A percentile compares a stretch with the other conserved stretches of the same genome.
phyloP scores from a whole-genome alignment of 2,113 vertebrate genomes.

The Suncus etruscus region DNA sequence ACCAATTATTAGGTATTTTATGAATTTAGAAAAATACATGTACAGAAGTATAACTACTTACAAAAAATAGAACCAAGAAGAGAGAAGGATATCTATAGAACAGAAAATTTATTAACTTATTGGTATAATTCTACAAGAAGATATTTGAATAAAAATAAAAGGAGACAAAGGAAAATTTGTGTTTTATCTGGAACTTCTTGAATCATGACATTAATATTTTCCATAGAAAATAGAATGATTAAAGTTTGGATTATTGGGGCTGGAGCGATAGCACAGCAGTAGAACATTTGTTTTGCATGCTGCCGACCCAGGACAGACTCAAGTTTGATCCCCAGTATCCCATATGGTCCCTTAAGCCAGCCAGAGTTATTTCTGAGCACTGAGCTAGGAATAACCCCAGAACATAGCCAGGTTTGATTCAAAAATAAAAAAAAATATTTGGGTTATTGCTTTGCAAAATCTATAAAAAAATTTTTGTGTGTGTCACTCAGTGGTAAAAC shows the following conservation, averaged over 20 bases:
- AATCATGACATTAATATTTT: neutral
- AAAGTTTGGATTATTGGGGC: neutral
- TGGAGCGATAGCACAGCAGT: no score
- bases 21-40: neutral
- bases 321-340: no score
- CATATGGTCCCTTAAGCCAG: no score
- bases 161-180: neutral
- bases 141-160: neutral
- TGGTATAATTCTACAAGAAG: neutral
- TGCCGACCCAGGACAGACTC: no score
- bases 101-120: neutral
- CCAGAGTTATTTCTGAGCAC: no score
- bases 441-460: no score
- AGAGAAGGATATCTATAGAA: neutral
- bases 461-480: no score
- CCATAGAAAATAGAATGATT: neutral
- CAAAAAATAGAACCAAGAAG: neutral
- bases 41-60: neutral
- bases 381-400: no score
- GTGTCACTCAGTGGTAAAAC: no score
- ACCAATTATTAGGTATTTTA: neutral
- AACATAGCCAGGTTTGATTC: no score
- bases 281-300: no score
- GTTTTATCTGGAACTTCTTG: neutral
- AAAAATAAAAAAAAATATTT: no score